phyloP scores from a whole-genome alignment of 1,140 invertebrate species.

The Streblospio benedicti region DNA sequence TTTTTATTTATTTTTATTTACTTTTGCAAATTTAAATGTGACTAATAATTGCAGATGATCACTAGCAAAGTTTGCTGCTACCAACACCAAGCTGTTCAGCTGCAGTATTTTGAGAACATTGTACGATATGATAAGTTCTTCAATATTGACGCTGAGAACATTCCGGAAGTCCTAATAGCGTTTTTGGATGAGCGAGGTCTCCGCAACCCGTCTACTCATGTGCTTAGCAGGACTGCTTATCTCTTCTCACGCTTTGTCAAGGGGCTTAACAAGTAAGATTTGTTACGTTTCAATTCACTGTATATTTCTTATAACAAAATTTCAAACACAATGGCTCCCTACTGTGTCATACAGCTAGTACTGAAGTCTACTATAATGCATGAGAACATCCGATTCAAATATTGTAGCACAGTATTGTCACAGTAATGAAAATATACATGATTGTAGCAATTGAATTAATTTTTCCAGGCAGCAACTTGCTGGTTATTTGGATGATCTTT shows the following conservation, averaged over 20 bases:
- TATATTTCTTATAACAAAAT: not conserved
- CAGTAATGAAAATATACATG: no score
- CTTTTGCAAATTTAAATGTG: no score
- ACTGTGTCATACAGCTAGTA: not conserved
- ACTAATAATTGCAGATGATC: conserved; percentile 49
- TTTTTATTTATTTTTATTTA: no score
- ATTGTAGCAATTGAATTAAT: not conserved
- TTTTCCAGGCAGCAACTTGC: conserved; percentile 46
- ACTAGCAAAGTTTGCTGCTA: conserved; percentile 48
- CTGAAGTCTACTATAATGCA: no score
- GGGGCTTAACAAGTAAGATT: conserved; percentile 31
- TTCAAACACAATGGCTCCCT: not conserved
- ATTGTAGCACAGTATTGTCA: no score
- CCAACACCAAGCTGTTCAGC: conserved; percentile 47
- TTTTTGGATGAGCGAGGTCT: conserved; percentile 54
- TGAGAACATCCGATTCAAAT: no score
- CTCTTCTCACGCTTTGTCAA: conserved; percentile 54
- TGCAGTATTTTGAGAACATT: conserved; percentile 54
- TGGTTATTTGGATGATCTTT: conserved; percentile 50
- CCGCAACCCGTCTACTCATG: conserved; percentile 45
- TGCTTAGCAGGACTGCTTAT: conserved; percentile 51
- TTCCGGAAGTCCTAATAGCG: conserved; percentile 48
- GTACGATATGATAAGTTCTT: conserved; percentile 56
- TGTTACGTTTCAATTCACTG: not conserved
- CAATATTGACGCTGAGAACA: conserved; percentile 47